Percentiles rank a stretch among this genome's conserved stretches.
Conservation (phyloP, 2,113 vertebrate species). For the Malaclemys terrapin region DNA sequence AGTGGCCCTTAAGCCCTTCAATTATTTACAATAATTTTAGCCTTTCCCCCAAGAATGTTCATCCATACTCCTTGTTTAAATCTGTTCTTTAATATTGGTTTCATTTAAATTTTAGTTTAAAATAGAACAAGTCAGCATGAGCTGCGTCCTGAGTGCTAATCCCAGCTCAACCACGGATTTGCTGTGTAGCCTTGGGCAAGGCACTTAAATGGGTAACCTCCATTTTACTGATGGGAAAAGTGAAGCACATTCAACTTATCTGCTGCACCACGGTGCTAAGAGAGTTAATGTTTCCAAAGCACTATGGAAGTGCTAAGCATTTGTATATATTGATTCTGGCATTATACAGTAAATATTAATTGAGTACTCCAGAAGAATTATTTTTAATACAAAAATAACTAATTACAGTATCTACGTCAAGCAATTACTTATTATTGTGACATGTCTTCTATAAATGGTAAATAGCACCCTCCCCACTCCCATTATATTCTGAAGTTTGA, state of each 20-base stretch:
- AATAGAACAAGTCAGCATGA: not conserved
- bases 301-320: slow-evolving; percentile 4
- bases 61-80: not conserved
- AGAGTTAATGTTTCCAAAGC: slow-evolving; percentile 19
- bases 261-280: slow-evolving; percentile 22
- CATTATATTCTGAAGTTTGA: not conserved
- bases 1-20: not conserved
- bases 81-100: not conserved
- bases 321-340: slow-evolving; percentile 1
- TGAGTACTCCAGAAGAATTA: slow-evolving; percentile 41
- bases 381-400: slow-evolving; percentile 35
- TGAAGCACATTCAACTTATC: not conserved
- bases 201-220: not conserved
- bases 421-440: slow-evolving; percentile 43
- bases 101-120: not conserved
- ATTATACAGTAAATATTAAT: slow-evolving; percentile 39
- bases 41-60: not conserved
- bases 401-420: not conserved
- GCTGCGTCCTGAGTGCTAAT: not conserved
- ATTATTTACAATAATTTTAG: not conserved
- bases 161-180: not conserved
- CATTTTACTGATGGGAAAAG: not conserved
- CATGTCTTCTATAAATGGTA: slow-evolving; percentile 31
- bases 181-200: not conserved
- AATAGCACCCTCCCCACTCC: not conserved